A percentile compares a stretch with the other conserved stretches of the same genome.
Conservation (phyloP, 2,888 invertebrate genomes). For the Hylaea fasciaria region DNA sequence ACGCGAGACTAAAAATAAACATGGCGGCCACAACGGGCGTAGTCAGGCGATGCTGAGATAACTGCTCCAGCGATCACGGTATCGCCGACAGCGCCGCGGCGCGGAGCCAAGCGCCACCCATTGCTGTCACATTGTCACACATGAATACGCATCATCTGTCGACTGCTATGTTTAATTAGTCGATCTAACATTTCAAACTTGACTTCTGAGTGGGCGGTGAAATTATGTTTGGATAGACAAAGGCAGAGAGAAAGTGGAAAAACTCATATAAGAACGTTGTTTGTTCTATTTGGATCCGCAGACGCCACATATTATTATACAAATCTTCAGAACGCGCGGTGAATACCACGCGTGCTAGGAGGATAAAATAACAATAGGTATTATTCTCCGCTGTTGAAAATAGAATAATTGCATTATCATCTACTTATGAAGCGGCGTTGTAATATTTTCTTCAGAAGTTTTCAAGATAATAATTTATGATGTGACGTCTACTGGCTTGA, state of each 20-base stretch:
- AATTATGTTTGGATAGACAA: conserved; percentile 21
- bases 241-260: conserved; percentile 24
- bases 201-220: conserved; percentile 52
- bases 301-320: conserved; percentile 31
- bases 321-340: conserved; percentile 23
- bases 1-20: conserved; percentile 80
- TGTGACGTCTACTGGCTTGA: conserved; percentile 53
- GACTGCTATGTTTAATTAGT: conserved; percentile 64
- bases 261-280: conserved; percentile 31
- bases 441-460: conserved; percentile 63
- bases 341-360: conserved; percentile 22
- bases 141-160: conserved; percentile 58
- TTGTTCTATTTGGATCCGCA: conserved; percentile 27
- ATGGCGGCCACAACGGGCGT: conserved; percentile 72
- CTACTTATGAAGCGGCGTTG: conserved; percentile 50
- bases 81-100: conserved; percentile 58
- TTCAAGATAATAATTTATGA: conserved; percentile 66
- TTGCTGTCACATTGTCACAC: conserved; percentile 67
- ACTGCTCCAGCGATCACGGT: conserved; percentile 62
- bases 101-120: conserved; percentile 50
- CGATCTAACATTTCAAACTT: conserved; percentile 57
- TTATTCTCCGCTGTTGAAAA: conserved; percentile 26
- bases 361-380: conserved; percentile 35
- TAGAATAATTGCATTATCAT: conserved; percentile 39
- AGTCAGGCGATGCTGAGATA: conserved; percentile 77